These are phyloP conservation scores for Podabrus alpinus DNA, from an alignment of 2,888 invertebrate genomes.

Conservation along the genomic window DNA sequence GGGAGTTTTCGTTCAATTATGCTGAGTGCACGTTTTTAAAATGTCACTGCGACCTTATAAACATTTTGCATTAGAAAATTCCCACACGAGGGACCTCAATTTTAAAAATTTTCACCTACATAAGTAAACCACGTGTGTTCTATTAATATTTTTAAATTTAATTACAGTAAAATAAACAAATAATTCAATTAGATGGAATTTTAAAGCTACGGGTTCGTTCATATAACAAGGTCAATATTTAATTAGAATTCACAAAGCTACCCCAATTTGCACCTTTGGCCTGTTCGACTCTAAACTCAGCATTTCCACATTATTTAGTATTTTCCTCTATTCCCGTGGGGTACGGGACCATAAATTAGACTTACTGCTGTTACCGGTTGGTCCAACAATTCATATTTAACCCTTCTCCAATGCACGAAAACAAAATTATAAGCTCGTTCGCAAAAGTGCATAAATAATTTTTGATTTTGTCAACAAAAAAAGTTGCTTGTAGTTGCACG, in stretches of 20 bases:
- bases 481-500: neutral
- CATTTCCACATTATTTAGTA: slow-evolving; percentile 34
- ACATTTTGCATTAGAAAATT: neutral
- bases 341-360: slow-evolving; percentile 34
- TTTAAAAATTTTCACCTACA: neutral
- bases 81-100: neutral
- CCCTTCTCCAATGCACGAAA: slow-evolving; percentile 33
- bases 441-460: neutral
- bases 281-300: slow-evolving; percentile 25
- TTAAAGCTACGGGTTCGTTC: slow-evolving; percentile 14
- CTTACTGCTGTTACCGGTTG: slow-evolving; percentile 35
- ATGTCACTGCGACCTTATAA: slow-evolving; percentile 2
- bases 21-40: slow-evolving; percentile 11
- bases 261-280: slow-evolving; percentile 31
- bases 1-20: slow-evolving; percentile 15
- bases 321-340: slow-evolving; percentile 28
- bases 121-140: neutral
- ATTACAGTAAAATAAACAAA: neutral
- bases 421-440: slow-evolving; percentile 33
- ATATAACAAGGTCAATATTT: slow-evolving; percentile 30
- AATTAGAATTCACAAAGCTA: slow-evolving; percentile 31
- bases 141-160: neutral
- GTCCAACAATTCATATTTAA: slow-evolving; percentile 38
- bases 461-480: neutral
- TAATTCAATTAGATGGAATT: slow-evolving; percentile 1